These are phyloP conservation scores for Hoplodrina ambigua DNA, from an alignment of 2,888 invertebrate genomes.

Conservation along the genomic window DNA sequence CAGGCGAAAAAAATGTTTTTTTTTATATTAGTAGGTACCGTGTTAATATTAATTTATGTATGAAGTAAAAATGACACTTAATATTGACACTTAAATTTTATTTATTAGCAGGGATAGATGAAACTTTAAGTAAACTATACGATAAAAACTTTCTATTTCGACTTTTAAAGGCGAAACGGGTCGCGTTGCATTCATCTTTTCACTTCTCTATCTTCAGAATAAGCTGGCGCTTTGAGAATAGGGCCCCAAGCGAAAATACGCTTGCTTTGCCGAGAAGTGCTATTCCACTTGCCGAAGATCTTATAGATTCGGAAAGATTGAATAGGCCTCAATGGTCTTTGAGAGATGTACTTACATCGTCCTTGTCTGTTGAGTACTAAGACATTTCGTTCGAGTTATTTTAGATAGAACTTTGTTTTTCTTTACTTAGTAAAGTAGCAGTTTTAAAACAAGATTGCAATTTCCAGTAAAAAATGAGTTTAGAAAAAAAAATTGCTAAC, in stretches of 20 bases:
- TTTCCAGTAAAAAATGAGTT: too few species aligned
- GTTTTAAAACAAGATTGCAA: too few species aligned
- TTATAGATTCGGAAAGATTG: conserved; percentile 68
- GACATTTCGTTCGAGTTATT: conserved; percentile 27
- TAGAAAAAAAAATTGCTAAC: too few species aligned
- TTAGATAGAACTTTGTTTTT: neutral
- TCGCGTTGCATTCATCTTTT: conserved; percentile 79
- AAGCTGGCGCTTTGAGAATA: conserved; percentile 78
- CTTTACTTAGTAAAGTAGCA: too few species aligned
- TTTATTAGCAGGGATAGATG: neutral
- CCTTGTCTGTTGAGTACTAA: conserved; percentile 30
- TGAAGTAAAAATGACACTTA: too few species aligned
- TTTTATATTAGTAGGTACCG: too few species aligned
- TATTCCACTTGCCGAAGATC: conserved; percentile 69
- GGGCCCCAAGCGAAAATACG: conserved; percentile 73
- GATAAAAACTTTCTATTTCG: conserved; percentile 71
- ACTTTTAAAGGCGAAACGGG: conserved; percentile 72
- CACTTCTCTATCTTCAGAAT: conserved; percentile 74
- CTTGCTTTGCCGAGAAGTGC: conserved; percentile 70
- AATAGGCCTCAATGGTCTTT: conserved; percentile 52
- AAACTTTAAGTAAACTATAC: conserved; percentile 24
- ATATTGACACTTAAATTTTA: too few species aligned
- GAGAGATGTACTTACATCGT: conserved; percentile 34
- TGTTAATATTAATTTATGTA: too few species aligned
- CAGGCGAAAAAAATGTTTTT: too few species aligned